These are phyloP conservation scores for Spodoptera picta DNA, from an alignment of 2,888 invertebrate genomes.

Conservation along the genomic window DNA sequence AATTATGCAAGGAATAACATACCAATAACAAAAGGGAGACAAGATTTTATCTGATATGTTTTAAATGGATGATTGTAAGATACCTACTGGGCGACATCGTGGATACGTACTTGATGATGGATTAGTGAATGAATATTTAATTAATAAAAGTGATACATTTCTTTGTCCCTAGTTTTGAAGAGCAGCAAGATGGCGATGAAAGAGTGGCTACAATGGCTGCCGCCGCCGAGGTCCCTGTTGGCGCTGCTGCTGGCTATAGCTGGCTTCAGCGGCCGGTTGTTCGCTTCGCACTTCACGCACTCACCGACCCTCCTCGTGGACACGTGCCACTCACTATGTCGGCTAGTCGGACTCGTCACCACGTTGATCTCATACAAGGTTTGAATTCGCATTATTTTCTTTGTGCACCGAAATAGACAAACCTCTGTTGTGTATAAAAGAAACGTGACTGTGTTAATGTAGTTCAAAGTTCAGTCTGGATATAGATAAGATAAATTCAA, in stretches of 20 bases:
- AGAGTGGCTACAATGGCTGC: conserved; percentile 92
- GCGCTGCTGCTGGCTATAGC: conserved; percentile 92
- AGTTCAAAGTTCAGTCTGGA: no score
- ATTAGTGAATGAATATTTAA: not conserved
- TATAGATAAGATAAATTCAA: no score
- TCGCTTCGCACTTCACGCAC: conserved; percentile 96
- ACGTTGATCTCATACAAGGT: conserved; percentile 83
- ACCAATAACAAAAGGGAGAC: no score
- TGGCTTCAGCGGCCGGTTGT: conserved; percentile 94
- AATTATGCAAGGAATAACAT: no score
- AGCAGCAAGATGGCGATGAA: conserved; percentile 91
- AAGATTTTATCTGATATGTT: no score
- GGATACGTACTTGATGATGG: not conserved
- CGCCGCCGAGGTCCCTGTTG: conserved; percentile 93
- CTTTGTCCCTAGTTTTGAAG: conserved; percentile 8
- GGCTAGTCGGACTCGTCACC: conserved; percentile 94
- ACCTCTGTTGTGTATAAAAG: not conserved
- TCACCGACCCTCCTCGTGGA: conserved; percentile 97
- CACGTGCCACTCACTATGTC: conserved; percentile 98
- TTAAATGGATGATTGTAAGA: no score
- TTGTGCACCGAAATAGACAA: not conserved
- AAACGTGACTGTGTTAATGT: not conserved
- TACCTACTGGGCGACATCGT: no score
- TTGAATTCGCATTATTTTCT: conserved; percentile 13
- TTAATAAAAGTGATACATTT: not conserved